Base-by-base conservation (phyloP, 30 jellyfish, hydroid and myxozoan species). In the Calvadosia cruxmelitensis region DNA sequence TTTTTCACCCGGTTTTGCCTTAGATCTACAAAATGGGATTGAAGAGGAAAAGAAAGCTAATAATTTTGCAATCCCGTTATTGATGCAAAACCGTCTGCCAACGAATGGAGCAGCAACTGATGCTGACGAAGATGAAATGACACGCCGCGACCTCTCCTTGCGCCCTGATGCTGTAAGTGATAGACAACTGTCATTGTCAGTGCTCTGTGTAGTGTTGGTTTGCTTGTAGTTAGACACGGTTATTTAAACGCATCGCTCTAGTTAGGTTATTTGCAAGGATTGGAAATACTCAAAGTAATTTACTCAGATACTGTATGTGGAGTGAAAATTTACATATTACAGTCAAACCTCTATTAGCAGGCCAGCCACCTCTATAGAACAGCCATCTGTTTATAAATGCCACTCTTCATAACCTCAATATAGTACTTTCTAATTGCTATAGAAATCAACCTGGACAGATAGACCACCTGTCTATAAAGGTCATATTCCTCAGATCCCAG, bases 1-100 rank as follows among this genome's bases (percentile, higher is more conserved):
- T n/a, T n/a, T n/a, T n/a, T n/a, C n/a, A n/a, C 20, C 20, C 57
- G 57, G 50, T 34, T 30, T 62, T 33, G 63, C 25, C 32, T 1
- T 35, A 84, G 95, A 77, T 28, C 77, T 84, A 49, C 50, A 74
- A 65, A 68, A 66, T 31, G 94, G 34, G n/a, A 49, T n/a, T 27
- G 72, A 79, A 2, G 80, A 29, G 7, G 82, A 79, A 34, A 73
- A 66, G 5, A 67, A 67, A 20, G 71, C 33, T 23, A 72, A 71
- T 50, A 62, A 13, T 31, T 70, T 50, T 33, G 85, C 92, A 16
- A 77, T 76, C 1, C 97, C 97, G 0, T 72, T 87, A 0, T 51
- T 87, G 66, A 79, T 87, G 97, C 34, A 75, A 30, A 87, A 80
- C 71, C 74, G 72, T 51, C 64, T 75, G 48, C 97, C 97, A 2